A percentile compares a stretch with the other conserved stretches of the same genome.
phyloP scores from a whole-genome alignment of 2,888 invertebrate species.

The Tetramorium bicarinatum region DNA sequence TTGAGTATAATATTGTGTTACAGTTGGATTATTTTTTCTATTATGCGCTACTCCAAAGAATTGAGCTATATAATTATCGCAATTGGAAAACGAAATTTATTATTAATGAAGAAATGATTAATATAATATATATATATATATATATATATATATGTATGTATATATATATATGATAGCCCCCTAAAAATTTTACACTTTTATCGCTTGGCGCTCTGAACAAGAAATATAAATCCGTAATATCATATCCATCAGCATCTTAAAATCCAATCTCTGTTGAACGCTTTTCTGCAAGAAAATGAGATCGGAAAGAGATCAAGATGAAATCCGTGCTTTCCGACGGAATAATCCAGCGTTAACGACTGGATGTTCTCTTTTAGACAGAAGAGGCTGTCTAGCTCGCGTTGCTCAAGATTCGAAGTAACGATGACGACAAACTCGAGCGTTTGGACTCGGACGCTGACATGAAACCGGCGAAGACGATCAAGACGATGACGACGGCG shows the following conservation, averaged over 20 bases:
- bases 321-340: conserved; percentile 5
- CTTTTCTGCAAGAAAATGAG: not conserved
- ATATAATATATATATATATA: no score
- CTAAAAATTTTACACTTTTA: not conserved
- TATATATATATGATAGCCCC: not conserved
- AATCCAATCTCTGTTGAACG: not conserved
- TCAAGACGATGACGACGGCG: conserved; percentile 2
- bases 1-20: not conserved
- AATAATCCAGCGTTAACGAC: conserved; percentile 31
- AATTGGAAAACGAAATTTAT: not conserved
- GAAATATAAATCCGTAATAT: not conserved
- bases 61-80: not conserved
- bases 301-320: conserved; percentile 6
- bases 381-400: conserved; percentile 58
- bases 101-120: not conserved
- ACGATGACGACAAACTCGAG: conserved; percentile 24
- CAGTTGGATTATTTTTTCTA: not conserved
- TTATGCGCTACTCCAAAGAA: not conserved
- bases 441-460: conserved; percentile 23
- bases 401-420: conserved; percentile 41
- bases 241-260: not conserved
- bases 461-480: conserved; percentile 58
- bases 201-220: not conserved
- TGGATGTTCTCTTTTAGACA: conserved; percentile 34
- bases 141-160: no score